Conservation (phyloP, 1,140 invertebrate genomes). For the Scylla paramamosain region DNA sequence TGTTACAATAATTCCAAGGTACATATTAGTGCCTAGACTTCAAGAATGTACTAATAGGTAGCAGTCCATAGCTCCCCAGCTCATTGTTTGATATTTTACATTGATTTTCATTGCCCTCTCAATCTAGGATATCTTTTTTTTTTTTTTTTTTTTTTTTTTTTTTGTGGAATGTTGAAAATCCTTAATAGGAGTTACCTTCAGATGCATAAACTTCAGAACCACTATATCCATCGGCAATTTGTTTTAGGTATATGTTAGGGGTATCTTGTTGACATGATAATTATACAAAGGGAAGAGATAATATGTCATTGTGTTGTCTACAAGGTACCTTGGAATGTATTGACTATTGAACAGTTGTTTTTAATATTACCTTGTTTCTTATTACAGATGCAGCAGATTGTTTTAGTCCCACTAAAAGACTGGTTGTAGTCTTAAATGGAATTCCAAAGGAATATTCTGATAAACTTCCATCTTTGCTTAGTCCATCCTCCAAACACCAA, state of each 20-base stretch:
- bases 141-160: no score
- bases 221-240: no score
- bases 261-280: no score
- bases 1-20: background rate
- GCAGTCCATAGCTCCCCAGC: no score
- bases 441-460: background rate
- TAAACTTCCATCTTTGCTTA: background rate
- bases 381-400: slow-evolving; percentile 45
- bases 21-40: background rate
- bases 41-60: background rate
- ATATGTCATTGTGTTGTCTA: background rate
- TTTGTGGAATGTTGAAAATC: no score
- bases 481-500: background rate
- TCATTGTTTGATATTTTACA: background rate
- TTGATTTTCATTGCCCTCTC: no score
- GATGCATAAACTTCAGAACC: no score
- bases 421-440: background rate
- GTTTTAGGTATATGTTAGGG: no score
- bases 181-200: no score
- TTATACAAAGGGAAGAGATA: background rate
- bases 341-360: background rate
- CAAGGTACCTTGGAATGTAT: background rate
- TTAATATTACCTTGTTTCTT: background rate
- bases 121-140: no score
- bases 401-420: background rate